Evolutionary conservation across 2,888 invertebrate genomes (phyloP), one percentile per base, ranked within the genome.

Genomic region (Exephanes ischioxanthus): DNA sequence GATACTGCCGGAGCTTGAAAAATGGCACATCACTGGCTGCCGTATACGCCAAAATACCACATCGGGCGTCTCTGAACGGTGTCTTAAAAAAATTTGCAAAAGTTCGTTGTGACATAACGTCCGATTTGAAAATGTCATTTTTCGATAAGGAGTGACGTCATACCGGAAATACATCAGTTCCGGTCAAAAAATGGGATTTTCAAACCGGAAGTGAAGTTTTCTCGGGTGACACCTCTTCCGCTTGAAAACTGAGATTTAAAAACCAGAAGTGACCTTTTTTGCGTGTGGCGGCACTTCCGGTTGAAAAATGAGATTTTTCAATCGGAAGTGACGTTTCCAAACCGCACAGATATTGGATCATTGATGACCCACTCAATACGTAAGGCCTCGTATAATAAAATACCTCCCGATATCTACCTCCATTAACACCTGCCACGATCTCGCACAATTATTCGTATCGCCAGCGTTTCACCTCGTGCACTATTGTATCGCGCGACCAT

Each of bases 371-470:
- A 63, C 33, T 14, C 6, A 16, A 63, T 63, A 33, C 14, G 30
- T n/a, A 33, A 26, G 3, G 1, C 16, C 30, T n/a, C 16, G 63
- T 33, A 30, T 22, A 14, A 73, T 30, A 30, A 30, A 26, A 26
- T 73, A 61, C 7, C 61, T 61, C 26, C n/a, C 61, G 16, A 41
- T 33, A 63, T 75, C 26, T 45, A 41, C 63, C 48, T 26, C 58
- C 26, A 26, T 41, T 45, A 19, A 26, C 45, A 61, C 30, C 41
- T n/a, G 30, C 48, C n/a, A 33, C 19, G 33, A 48, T 33, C 30
- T 7, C 45, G 30, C 7, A 14, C 45, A 45, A 48, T 75, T 30
- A 48, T 63, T 63, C 51, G 63, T 48, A 63, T 75, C 61, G 48
- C 9, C 30, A 9, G 48, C 73, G 41, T 51, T 67, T 75, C 71